phyloP scores from a whole-genome alignment of 2,797 vertebrate genomes.

The Darevskia mixta region DNA sequence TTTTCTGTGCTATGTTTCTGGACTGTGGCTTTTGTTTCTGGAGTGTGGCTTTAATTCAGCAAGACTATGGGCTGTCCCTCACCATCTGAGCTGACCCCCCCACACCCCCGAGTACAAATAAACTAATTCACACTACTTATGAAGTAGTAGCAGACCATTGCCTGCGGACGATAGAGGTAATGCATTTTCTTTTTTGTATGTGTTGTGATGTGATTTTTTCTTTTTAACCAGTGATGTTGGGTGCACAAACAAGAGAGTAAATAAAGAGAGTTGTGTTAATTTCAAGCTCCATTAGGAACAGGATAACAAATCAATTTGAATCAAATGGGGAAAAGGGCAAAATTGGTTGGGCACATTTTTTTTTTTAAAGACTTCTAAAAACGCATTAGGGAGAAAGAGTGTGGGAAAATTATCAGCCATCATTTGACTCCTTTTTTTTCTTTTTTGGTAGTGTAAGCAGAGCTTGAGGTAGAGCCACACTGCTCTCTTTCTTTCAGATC shows the following conservation, averaged over 20 bases:
- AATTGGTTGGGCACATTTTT: neutral
- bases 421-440: conserved; percentile 1
- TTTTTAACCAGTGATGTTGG: neutral
- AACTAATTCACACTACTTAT: neutral
- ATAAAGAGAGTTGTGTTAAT: conserved; percentile 42
- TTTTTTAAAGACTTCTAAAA: conserved; percentile 17
- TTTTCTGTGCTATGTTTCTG: neutral
- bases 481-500: neutral
- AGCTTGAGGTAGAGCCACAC: neutral
- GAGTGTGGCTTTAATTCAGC: neutral
- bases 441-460: neutral
- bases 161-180: neutral
- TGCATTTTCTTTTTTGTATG: conserved; percentile 13
- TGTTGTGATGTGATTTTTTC: neutral
- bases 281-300: conserved; percentile 52
- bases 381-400: neutral
- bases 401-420: neutral
- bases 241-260: conserved; percentile 28
- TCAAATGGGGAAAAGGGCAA: neutral
- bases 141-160: accelerated
- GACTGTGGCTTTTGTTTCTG: neutral
- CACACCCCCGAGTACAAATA: accelerated
- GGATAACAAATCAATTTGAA: conserved; percentile 49
- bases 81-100: neutral
- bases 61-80: neutral